Evolutionary conservation across 2,888 invertebrate genomes (phyloP).

Genomic region (Cosmia trapezina): DNA sequence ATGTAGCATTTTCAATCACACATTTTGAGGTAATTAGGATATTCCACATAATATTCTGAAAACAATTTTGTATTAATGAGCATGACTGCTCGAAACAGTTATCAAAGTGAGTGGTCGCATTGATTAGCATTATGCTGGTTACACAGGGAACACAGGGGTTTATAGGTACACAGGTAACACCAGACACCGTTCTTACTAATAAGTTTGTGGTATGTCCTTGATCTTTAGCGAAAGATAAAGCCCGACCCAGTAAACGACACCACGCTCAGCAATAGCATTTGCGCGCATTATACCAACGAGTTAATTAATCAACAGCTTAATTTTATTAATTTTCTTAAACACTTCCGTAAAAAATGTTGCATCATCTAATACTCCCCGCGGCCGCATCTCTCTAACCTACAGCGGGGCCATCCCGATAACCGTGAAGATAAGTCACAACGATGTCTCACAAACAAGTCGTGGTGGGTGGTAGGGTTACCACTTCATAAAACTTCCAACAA

Average conservation of each 20-base stretch:
- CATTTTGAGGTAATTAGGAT: too few relatives aligned
- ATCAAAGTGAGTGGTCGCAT: too few relatives aligned
- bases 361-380: slow-evolving; percentile 25
- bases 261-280: neutral
- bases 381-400: slow-evolving; percentile 20
- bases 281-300: neutral
- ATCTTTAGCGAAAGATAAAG: neutral
- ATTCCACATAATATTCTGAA: too few relatives aligned
- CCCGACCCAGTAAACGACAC: neutral
- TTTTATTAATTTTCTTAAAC: neutral
- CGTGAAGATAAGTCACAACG: slow-evolving; percentile 44
- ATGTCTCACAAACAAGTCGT: slow-evolving; percentile 51
- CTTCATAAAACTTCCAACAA: neutral
- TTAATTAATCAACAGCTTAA: neutral
- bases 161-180: neutral
- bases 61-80: too few relatives aligned
- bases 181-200: neutral
- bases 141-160: too few relatives aligned
- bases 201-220: too few relatives aligned
- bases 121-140: too few relatives aligned
- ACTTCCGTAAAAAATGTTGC: slow-evolving; percentile 18
- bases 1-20: too few relatives aligned
- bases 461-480: slow-evolving; percentile 26
- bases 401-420: slow-evolving; percentile 43
- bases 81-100: too few relatives aligned